Evolutionary conservation across 1,140 invertebrate genomes (phyloP).

Genomic region (Daktulosphaira vitifoliae): DNA sequence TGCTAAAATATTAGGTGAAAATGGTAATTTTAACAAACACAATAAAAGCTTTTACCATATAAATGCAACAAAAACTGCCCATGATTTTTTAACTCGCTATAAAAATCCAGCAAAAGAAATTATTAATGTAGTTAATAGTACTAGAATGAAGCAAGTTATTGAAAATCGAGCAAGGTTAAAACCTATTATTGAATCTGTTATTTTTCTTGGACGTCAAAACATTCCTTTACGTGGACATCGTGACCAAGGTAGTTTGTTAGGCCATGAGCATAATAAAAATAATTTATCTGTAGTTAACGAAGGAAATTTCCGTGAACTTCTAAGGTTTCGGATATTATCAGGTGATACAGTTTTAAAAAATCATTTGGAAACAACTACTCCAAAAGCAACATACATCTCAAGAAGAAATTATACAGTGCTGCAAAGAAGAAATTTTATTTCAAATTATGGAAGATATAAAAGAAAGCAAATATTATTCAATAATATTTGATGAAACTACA

Average conservation of each 20-base stretch:
- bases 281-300: not conserved
- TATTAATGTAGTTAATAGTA: slow-evolving; percentile 30
- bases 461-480: not conserved
- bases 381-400: not conserved
- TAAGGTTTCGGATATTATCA: not conserved
- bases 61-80: slow-evolving; percentile 34
- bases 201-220: slow-evolving; percentile 4
- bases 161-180: not conserved
- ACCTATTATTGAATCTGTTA: not conserved
- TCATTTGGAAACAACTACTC: not conserved
- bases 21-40: slow-evolving; percentile 36
- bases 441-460: slow-evolving; percentile 11
- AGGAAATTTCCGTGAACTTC: slow-evolving; percentile 6
- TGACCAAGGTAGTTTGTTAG: not conserved
- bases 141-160: not conserved
- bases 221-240: not conserved
- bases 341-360: not conserved
- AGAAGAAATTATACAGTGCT: slow-evolving; percentile 4
- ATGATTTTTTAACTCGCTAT: slow-evolving; percentile 37
- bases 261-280: not conserved
- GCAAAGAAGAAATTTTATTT: not conserved
- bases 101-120: slow-evolving; percentile 25
- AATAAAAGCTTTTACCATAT: slow-evolving; percentile 36
- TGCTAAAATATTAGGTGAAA: slow-evolving; percentile 36
- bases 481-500: slow-evolving; percentile 21